Conservation (phyloP, 2,113 vertebrate genomes). For the Cochlearius cochlearius region DNA sequence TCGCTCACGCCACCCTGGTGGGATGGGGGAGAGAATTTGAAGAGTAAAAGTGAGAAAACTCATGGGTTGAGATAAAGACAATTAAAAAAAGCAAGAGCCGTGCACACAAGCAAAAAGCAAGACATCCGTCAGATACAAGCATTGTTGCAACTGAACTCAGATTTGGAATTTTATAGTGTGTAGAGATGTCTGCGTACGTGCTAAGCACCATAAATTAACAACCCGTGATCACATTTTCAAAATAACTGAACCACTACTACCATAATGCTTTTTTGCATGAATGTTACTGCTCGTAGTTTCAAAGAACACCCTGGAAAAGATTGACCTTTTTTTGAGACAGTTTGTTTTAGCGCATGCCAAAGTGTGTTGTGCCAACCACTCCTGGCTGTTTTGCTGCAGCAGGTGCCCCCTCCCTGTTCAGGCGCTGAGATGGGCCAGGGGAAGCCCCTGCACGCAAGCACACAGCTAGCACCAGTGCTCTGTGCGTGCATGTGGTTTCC, state of each 20-base stretch:
- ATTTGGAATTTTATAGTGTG: background rate
- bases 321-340: background rate
- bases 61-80: no score
- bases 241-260: background rate
- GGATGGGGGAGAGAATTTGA: no score
- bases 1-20: no score
- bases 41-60: no score
- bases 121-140: background rate
- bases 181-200: background rate
- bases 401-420: no score
- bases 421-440: background rate
- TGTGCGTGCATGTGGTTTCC: background rate
- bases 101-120: no score
- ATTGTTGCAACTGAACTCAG: background rate
- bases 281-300: background rate
- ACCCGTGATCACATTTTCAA: background rate
- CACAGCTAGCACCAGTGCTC: fast-evolving
- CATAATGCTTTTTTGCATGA: background rate
- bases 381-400: background rate
- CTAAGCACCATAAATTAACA: background rate
- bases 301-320: background rate
- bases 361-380: fast-evolving
- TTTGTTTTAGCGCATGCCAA: background rate
- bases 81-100: no score
- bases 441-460: background rate